phyloP scores from a whole-genome alignment of 2,113 vertebrate genomes.

The Narcine bancroftii region DNA sequence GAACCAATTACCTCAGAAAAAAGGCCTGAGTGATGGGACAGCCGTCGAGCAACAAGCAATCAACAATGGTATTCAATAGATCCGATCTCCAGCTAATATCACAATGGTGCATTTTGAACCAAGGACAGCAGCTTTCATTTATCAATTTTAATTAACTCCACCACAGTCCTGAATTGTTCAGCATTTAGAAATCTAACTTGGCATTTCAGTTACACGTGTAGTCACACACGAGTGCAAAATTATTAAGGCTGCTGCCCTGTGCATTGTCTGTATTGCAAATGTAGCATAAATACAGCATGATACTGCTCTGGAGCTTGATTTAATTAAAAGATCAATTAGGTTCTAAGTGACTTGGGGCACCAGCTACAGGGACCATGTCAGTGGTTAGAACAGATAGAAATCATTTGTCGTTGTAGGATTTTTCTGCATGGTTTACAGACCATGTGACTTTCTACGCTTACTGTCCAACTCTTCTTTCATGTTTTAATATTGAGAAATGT shows the following conservation, averaged over 20 bases:
- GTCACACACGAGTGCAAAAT: neutral
- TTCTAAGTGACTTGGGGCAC: slow-evolving; percentile 23
- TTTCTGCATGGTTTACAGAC: neutral
- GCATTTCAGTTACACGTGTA: neutral
- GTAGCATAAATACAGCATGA: neutral
- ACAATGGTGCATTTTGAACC: neutral
- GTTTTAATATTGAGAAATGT: neutral
- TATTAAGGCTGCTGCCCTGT: neutral
- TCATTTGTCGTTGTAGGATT: neutral
- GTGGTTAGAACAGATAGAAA: neutral
- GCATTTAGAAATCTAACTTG: neutral
- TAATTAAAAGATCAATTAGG: slow-evolving; percentile 28
- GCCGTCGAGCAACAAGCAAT: neutral
- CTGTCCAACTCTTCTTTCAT: neutral
- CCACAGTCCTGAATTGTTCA: neutral
- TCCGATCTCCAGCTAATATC: neutral
- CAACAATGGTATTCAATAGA: neutral
- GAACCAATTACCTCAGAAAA: neutral
- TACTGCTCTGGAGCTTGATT: neutral
- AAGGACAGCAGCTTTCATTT: neutral
- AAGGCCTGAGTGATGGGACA: neutral
- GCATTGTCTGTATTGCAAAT: neutral
- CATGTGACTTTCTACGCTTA: neutral
- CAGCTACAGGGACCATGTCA: slow-evolving; percentile 17
- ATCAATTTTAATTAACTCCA: neutral